Evolutionary conservation across 2,797 vertebrate species (phyloP).

Genomic region (Typhlichthys subterraneus): DNA sequence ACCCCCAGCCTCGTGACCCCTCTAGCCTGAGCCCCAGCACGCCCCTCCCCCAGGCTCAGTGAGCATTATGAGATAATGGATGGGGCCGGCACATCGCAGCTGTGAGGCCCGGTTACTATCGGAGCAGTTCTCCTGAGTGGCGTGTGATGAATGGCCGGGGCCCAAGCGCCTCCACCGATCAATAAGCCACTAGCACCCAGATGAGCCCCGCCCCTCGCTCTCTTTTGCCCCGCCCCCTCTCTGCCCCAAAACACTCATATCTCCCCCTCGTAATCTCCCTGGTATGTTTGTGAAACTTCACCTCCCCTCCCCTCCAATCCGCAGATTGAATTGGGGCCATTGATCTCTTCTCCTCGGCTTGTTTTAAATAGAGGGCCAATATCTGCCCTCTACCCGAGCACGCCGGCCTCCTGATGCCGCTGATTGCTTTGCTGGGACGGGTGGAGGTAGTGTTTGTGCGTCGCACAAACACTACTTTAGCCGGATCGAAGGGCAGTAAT

Average conservation of each 20-base stretch:
- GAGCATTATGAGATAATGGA: slow-evolving; percentile 73
- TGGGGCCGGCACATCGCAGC: slow-evolving; percentile 68
- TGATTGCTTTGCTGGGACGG: slow-evolving; percentile 50
- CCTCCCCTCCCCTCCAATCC: slow-evolving; percentile 69
- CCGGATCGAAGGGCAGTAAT: slow-evolving; percentile 68
- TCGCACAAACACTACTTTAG: slow-evolving; percentile 63
- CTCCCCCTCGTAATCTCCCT: slow-evolving; percentile 57
- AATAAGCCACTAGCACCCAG: slow-evolving; percentile 80
- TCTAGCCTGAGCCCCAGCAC: slow-evolving; percentile 21
- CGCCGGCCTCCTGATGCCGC: slow-evolving; percentile 56
- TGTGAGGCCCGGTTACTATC: slow-evolving; percentile 70
- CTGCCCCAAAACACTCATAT: slow-evolving; percentile 44
- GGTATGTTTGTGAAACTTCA: slow-evolving; percentile 66
- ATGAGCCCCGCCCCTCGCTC: slow-evolving; percentile 54
- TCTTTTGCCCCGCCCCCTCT: slow-evolving; percentile 15
- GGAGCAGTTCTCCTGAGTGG: slow-evolving; percentile 78
- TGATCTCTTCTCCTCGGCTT: slow-evolving; percentile 72
- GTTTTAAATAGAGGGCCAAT: slow-evolving; percentile 74
- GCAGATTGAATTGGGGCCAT: slow-evolving; percentile 62
- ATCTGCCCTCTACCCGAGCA: slow-evolving; percentile 56
- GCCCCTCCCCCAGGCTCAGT: slow-evolving; percentile 43
- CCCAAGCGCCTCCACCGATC: slow-evolving; percentile 76
- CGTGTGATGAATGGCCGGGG: slow-evolving; percentile 79
- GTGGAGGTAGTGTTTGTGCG: slow-evolving; percentile 3
- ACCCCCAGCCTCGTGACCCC: slow-evolving; percentile 3